Conservation (phyloP, 2,888 invertebrate species). For the Sepiola atlantica region DNA sequence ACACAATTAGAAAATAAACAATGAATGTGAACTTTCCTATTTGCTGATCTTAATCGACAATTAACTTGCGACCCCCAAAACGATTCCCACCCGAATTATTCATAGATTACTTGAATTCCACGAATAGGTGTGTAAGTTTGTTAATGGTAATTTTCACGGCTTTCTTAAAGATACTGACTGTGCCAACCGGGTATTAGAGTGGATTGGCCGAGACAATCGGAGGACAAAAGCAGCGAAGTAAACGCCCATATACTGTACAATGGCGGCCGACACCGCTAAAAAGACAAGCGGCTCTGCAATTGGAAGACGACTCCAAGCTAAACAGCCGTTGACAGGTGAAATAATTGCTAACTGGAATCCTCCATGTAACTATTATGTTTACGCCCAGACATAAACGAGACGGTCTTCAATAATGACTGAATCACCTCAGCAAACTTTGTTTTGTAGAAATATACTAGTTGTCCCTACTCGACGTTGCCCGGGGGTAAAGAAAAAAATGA, state of each 20-base stretch:
- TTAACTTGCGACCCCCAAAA: not conserved
- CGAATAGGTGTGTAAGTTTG: not conserved
- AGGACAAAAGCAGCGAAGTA: not conserved
- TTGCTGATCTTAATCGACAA: not conserved
- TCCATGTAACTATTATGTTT: not conserved
- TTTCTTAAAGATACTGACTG: not conserved
- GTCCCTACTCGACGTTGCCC: no score
- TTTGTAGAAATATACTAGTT: not conserved
- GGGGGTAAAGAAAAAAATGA: no score
- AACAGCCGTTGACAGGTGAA: not conserved
- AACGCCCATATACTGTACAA: not conserved
- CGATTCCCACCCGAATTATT: not conserved
- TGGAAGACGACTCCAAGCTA: not conserved
- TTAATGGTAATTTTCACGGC: not conserved
- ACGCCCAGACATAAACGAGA: not conserved
- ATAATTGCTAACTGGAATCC: not conserved
- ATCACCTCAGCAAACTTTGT: not conserved
- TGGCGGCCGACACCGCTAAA: not conserved
- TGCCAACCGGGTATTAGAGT: not conserved
- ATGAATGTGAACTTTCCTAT: no score
- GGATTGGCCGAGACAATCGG: not conserved
- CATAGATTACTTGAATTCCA: not conserved
- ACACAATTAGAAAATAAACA: no score
- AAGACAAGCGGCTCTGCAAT: not conserved
- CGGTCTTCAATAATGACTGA: not conserved